These are phyloP conservation scores for Indicator maculatus DNA, from an alignment of 2,113 vertebrate species.

Conservation along the genomic window DNA sequence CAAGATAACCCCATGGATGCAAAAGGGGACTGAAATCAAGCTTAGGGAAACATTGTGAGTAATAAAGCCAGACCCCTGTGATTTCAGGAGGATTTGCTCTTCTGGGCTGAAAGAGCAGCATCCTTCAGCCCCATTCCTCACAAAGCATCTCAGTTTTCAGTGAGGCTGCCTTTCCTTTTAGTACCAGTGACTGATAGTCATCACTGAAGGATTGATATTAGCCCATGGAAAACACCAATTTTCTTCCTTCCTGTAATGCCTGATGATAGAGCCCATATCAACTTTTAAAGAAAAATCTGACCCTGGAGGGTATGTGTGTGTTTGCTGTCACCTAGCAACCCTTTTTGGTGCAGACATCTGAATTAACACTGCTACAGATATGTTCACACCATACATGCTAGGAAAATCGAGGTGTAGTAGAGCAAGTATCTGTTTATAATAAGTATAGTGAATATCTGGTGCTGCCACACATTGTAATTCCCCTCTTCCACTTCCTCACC, in stretches of 20 bases:
- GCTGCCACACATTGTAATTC: neutral
- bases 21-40: neutral
- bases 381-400: neutral
- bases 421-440: neutral
- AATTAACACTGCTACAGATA: neutral
- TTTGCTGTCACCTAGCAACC: neutral
- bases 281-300: neutral
- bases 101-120: neutral
- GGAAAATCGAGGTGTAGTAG: neutral
- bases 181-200: neutral
- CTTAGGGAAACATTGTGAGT: neutral
- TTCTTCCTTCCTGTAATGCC: neutral
- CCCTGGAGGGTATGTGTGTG: neutral
- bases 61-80: neutral
- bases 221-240: neutral
- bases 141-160: neutral
- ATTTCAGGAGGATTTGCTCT: neutral
- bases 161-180: neutral
- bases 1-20: accelerated
- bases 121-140: neutral
- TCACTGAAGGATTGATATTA: neutral
- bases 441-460: neutral
- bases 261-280: neutral
- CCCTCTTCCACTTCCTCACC: neutral
- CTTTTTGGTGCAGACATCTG: neutral